phyloP scores from a whole-genome alignment of 2,113 vertebrate species.

The Sinocyclocheilus anshuiensis region DNA sequence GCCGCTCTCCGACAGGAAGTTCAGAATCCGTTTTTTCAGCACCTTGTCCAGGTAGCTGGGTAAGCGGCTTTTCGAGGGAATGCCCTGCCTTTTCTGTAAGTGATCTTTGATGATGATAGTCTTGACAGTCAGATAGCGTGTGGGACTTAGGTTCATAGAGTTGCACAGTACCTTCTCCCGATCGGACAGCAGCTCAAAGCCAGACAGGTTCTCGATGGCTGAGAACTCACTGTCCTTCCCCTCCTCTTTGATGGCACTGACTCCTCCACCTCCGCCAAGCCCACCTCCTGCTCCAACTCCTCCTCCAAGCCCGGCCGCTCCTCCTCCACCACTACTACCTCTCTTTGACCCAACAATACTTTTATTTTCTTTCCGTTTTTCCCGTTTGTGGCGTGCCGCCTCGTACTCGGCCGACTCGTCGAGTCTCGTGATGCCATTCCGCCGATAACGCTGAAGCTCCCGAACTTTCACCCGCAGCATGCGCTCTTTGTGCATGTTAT shows the following conservation, averaged over 20 bases:
- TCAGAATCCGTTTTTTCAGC: constrained; percentile 94
- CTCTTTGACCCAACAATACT: constrained; percentile 80
- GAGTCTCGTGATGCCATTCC: constrained; percentile 91
- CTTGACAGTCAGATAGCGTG: constrained; percentile 94
- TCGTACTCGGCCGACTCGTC: constrained; percentile 94
- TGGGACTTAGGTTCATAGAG: constrained; percentile 89
- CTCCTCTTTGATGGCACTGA: constrained; percentile 81
- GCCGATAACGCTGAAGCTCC: constrained; percentile 92
- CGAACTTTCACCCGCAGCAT: constrained; percentile 89
- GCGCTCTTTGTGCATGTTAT: constrained; percentile 95
- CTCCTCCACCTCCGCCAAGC: constrained; percentile 62
- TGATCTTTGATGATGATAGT: constrained; percentile 98
- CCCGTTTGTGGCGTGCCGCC: constrained; percentile 92
- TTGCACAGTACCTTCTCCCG: constrained; percentile 94
- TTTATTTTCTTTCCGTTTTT: constrained; percentile 93
- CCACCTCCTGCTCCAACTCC: constrained; percentile 64
- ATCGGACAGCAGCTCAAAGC: constrained; percentile 93
- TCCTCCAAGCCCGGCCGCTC: constrained; percentile 63
- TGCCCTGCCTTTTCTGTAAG: constrained; percentile 93
- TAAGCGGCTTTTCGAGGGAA: constrained; percentile 94
- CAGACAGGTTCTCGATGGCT: constrained; percentile 90
- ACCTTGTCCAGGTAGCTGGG: constrained; percentile 96
- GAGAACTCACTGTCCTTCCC: constrained; percentile 89
- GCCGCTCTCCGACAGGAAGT: constrained; percentile 94
- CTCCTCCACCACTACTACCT: constrained; percentile 63